Conservation (phyloP, 2,797 vertebrate genomes). For the Clarias laeviceps region DNA sequence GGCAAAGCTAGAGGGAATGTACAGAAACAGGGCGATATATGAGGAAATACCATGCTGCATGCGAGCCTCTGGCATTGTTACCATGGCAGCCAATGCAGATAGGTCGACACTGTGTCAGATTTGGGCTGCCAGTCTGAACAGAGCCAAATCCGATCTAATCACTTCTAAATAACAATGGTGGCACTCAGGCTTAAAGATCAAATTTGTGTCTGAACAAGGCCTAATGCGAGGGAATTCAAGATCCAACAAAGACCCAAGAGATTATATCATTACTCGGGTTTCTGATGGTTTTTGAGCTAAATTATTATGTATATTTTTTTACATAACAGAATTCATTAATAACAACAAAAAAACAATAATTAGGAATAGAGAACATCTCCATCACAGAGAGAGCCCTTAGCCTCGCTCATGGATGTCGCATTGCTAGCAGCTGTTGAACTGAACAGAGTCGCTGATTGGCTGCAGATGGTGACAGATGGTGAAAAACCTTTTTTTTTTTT, state of each 20-base stretch:
- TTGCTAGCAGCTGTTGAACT: constrained; percentile 15
- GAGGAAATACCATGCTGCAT: no score
- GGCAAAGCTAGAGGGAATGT: no score
- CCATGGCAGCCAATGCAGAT: no score
- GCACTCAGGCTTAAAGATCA: no score
- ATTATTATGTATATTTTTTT: background rate
- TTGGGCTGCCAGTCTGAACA: no score
- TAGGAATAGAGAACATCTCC: background rate
- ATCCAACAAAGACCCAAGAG: background rate
- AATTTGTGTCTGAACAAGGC: no score
- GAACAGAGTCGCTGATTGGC: constrained; percentile 12
- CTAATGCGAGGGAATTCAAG: background rate
- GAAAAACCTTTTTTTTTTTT: background rate
- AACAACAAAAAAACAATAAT: no score
- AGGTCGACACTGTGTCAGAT: no score
- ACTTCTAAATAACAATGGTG: no score
- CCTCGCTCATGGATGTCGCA: background rate
- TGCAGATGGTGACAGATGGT: constrained; percentile 34
- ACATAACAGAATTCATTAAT: background rate
- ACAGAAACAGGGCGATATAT: no score
- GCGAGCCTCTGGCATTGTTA: no score
- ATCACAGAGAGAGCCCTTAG: background rate
- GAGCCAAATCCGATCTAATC: no score
- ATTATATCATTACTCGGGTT: background rate
- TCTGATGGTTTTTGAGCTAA: background rate